phyloP scores from a whole-genome alignment of 2,888 invertebrate species.

The Drosophila mercatorum region DNA sequence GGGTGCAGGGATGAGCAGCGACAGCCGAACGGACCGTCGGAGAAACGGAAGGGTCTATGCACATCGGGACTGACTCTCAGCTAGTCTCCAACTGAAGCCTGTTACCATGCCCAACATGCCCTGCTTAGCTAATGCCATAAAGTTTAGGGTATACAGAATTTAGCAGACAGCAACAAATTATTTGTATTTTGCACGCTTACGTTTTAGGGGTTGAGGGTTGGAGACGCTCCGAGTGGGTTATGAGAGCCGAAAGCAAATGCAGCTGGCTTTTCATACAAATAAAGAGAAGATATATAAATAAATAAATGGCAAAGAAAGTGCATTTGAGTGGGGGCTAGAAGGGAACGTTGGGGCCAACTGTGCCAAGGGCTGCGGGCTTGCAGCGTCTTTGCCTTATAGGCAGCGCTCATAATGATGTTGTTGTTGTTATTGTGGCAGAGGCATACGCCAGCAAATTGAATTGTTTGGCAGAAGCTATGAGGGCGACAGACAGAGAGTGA shows the following conservation, averaged over 20 bases:
- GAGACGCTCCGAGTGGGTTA: neutral
- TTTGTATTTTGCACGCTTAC: neutral
- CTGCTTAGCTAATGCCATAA: neutral
- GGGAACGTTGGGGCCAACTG: neutral
- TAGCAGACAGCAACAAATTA: constrained; percentile 38
- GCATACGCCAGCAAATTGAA: constrained; percentile 65
- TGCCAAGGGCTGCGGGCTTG: neutral
- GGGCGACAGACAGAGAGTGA: neutral
- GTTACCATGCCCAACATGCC: neutral
- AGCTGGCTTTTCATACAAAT: constrained; percentile 6
- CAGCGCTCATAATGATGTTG: constrained; percentile 12
- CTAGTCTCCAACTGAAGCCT: neutral
- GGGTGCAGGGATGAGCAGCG: too few species aligned
- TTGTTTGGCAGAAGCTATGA: constrained; percentile 51
- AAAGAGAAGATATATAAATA: neutral
- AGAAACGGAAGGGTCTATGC: too few species aligned
- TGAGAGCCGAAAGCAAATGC: constrained; percentile 10
- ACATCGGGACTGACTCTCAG: neutral
- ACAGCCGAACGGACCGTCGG: too few species aligned
- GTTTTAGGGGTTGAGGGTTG: neutral
- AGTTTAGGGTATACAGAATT: constrained; percentile 16
- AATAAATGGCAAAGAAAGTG: constrained; percentile 13
- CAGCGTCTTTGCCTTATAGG: neutral
- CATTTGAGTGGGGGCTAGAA: neutral
- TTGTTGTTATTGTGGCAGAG: constrained; percentile 31